Base-by-base conservation (phyloP, 2,888 invertebrate species). In the Synergus gifuensis region DNA sequence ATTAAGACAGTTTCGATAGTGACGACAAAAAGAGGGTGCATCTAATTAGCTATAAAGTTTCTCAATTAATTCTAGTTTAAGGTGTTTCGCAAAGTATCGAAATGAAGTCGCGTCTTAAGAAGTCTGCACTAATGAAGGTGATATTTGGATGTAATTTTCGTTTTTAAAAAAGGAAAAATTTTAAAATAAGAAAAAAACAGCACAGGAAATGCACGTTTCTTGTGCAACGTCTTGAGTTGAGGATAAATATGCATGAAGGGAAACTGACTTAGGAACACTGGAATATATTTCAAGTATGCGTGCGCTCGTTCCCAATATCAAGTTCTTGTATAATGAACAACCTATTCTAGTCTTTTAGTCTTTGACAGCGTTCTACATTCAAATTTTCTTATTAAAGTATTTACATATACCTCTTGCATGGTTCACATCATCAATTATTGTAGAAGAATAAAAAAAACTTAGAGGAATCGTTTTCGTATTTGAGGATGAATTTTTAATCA, bases 171-270 rank as follows among this genome's bases (percentile, higher is more conserved):
- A 18, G 14, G 44, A 44, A 46, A 46, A 44, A 18, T 44, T n/a
- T 22, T 22, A 7, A 4, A 44, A 14, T 14, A 4, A 1, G 11
- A n/a, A 18, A 18, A 22, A 22, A 18, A 67, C 46, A 44, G 44
- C 42, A 9, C 44, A 44, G 12, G 46, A 67, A 67, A 67, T 67
- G 42, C 14, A n/a, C 44, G 18, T 67, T 44, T 46, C 46, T 46
- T 44, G 67, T 44, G 67, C 44, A 67, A 67, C 46, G 22, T 7
- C 12, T 46, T 44, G 9, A 44, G 67, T 44, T 44, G n/a, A 18
- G 18, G n/a, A 46, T 67, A 67, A 67, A 64, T 64, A 64, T 64
- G 36, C 64, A 64, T 64, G 64, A 64, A 40, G 64, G 36, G 58
- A 18, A 8, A 40, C n/a, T 64, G 64, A 64, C 14, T 64, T 64